These are phyloP conservation scores for Trypoxylus dichotomus DNA, from an alignment of 1,140 invertebrate species.

Conservation along the genomic window DNA sequence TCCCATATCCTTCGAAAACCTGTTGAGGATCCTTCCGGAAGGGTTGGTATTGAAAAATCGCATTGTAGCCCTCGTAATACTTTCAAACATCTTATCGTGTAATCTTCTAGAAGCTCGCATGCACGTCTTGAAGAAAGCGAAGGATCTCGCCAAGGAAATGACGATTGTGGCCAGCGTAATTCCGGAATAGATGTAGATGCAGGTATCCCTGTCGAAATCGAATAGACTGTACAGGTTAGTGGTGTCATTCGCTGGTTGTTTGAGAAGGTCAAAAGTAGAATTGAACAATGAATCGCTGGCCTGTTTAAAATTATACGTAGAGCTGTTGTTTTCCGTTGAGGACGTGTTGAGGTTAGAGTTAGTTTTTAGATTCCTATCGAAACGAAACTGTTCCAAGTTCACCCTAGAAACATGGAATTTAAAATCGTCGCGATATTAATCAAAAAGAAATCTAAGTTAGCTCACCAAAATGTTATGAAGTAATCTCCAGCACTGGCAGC, in stretches of 20 bases:
- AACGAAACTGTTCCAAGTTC: not conserved
- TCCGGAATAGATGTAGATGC: slow-evolving; percentile 55
- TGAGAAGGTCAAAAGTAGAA: not conserved
- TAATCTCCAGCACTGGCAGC: slow-evolving; percentile 74
- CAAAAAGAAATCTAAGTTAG: too few species aligned
- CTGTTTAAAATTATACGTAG: not conserved
- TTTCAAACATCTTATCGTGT: slow-evolving; percentile 82
- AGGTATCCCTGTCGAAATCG: slow-evolving; percentile 39
- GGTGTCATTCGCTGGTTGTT: not conserved
- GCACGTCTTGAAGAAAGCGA: slow-evolving; percentile 76
- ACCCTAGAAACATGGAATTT: not conserved
- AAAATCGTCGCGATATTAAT: too few species aligned
- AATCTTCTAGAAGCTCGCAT: slow-evolving; percentile 75
- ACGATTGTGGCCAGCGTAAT: slow-evolving; percentile 62
- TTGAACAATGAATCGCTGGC: not conserved
- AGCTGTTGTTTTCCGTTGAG: not conserved
- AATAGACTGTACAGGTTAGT: not conserved
- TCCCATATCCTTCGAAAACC: slow-evolving; percentile 76
- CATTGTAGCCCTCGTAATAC: slow-evolving; percentile 79
- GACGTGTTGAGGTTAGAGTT: not conserved
- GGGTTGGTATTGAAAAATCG: slow-evolving; percentile 88
- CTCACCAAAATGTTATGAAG: slow-evolving; percentile 77
- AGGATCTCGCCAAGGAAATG: slow-evolving; percentile 63
- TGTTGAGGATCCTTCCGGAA: slow-evolving; percentile 71
- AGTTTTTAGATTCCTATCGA: not conserved